Conservation (phyloP, 2,888 invertebrate species). For the Acrobeloides nanus region DNA sequence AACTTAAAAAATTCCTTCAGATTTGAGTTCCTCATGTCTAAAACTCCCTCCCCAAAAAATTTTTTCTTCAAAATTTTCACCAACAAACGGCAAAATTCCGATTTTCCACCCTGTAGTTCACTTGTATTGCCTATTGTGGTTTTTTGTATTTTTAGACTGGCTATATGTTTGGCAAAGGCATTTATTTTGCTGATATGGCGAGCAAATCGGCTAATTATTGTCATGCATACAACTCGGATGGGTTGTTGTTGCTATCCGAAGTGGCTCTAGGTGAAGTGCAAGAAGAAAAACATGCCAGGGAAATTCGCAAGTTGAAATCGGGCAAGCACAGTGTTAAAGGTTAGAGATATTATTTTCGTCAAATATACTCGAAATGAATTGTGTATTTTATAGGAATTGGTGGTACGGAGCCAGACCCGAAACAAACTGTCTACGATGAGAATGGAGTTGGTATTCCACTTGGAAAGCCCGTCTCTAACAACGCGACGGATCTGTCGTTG, state of each 20-base stretch:
- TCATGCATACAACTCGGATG: slow-evolving; percentile 58
- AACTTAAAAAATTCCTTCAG: too few relatives aligned
- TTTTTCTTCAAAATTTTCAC: too few relatives aligned
- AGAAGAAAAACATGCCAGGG: slow-evolving; percentile 19
- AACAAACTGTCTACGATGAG: slow-evolving; percentile 58
- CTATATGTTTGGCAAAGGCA: slow-evolving; percentile 93
- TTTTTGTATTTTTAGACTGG: slow-evolving; percentile 55
- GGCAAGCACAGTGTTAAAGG: slow-evolving; percentile 83
- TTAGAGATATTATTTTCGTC: slow-evolving; percentile 20
- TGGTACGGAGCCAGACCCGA: slow-evolving; percentile 74
- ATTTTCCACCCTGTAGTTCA: too few relatives aligned
- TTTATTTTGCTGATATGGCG: slow-evolving; percentile 95
- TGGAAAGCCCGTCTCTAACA: too few relatives aligned
- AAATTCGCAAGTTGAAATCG: slow-evolving; percentile 68
- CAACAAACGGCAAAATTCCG: too few relatives aligned
- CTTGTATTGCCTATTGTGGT: too few relatives aligned
- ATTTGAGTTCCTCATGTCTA: too few relatives aligned
- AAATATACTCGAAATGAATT: neutral
- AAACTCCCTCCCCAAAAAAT: too few relatives aligned
- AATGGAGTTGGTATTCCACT: slow-evolving; percentile 62
- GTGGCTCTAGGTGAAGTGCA: slow-evolving; percentile 80
- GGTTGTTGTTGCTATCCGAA: slow-evolving; percentile 82
- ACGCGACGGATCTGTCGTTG: too few relatives aligned
- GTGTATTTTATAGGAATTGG: slow-evolving; percentile 62
- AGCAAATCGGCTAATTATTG: slow-evolving; percentile 64